Evolutionary conservation across 2,113 vertebrate species (phyloP), one percentile per base, ranked within the genome.

Genomic region (Microcebus jonahi): DNA sequence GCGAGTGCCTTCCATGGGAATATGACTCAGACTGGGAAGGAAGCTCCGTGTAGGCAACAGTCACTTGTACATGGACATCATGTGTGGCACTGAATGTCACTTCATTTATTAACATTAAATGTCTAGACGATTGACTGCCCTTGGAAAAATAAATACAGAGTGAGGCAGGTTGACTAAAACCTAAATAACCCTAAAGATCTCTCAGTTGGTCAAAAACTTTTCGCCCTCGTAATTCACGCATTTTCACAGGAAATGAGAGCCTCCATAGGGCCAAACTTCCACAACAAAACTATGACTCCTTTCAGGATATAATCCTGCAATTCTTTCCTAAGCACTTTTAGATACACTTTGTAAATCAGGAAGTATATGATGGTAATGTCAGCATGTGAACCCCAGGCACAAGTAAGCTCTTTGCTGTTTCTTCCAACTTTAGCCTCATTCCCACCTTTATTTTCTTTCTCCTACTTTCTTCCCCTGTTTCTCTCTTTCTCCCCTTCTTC

Each of bases 21-120:
- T 79, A 77, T 70, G 82, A 57, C 27, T 80, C 27, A 1, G 79
- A 85, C 90, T 91, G 83, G 90, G 39, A 50, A 95, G 91, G 90
- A 88, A 76, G 57, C 61, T 79, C 53, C 45, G 63, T 53, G 55
- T 3, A 53, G 50, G 83, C 36, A 68, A 18, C 50, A 36, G 75
- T 21, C 9, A 45, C 48, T 53, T 82, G 36, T 65, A 25, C 20
- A 3, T 8, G 55, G 42, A 79, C 4, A 9, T 50, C 11, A 70
- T 15, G 27, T 36, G 59, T 2, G 1, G 21, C 15, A 23, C 13
- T 11, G 29, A 67, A 31, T 65, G 6, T 53, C n/a, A 57, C 63
- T 68, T 93, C 13, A 17, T 53, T 73, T 18, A 27, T 87, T 90
- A 90, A 82, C 53, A 48, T 63, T 17, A 31, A n/a, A 18, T 73